Percentiles rank a stretch among this genome's conserved stretches.
These are phyloP conservation scores for Eupristina koningsbergeri DNA, from an alignment of 1,140 invertebrate species.

Conservation along the genomic window DNA sequence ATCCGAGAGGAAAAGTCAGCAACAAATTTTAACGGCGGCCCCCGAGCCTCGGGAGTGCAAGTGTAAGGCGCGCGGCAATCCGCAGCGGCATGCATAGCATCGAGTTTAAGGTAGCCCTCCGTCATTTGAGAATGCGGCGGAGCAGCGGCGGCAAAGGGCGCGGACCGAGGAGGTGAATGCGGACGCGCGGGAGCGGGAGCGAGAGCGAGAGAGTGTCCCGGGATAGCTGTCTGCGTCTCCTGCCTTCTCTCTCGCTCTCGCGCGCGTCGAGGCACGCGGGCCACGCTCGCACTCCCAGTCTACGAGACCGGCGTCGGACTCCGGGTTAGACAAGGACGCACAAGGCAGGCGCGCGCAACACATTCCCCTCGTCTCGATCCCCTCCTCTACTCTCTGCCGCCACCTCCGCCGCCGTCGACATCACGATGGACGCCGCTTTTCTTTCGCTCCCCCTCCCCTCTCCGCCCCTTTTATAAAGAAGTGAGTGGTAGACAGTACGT, in stretches of 20 bases:
- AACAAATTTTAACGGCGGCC: too few relatives aligned
- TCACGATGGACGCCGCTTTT: constrained; percentile 35
- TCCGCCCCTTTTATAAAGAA: neutral
- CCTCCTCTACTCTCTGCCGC: too few relatives aligned
- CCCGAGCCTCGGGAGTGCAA: too few relatives aligned
- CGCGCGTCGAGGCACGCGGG: neutral
- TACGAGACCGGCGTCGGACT: neutral
- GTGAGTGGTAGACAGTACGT: neutral
- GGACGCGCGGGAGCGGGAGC: neutral
- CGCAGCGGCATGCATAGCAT: too few relatives aligned
- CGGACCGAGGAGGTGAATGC: neutral
- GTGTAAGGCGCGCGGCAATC: too few relatives aligned
- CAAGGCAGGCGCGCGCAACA: constrained; percentile 26
- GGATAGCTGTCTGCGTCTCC: neutral
- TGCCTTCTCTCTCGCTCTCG: neutral
- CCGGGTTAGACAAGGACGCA: constrained; percentile 24
- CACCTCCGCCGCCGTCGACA: constrained; percentile 4
- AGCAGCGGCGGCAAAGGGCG: constrained; percentile 24
- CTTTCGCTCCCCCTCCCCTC: constrained; percentile 13
- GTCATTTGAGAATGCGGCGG: constrained; percentile 22
- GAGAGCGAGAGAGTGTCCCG: neutral
- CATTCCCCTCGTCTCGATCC: constrained; percentile 24
- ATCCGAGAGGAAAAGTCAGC: neutral
- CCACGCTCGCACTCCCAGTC: neutral
- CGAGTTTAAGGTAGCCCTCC: too few relatives aligned